Base-by-base conservation (phyloP, 2,797 vertebrate genomes). In the Manis javanica region DNA sequence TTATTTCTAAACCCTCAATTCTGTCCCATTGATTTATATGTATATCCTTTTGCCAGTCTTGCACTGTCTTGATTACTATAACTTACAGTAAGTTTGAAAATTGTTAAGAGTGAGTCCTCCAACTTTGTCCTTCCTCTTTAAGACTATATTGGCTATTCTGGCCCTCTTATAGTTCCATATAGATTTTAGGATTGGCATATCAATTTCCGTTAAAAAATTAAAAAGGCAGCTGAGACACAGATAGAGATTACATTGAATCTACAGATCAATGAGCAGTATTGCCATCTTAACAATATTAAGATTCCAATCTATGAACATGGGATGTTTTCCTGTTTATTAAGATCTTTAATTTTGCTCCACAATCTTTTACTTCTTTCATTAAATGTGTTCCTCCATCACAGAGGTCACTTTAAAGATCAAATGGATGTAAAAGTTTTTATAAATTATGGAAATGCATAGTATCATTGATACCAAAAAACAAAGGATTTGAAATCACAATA, bases 401-500 rank as follows among this genome's bases (percentile, higher is more conserved):
- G 23, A 7, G 64, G 46, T 46, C 49, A 68, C 57, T 77, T 66
- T 68, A 64, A 85, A 77, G 18, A 63, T 88, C 29, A 81, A 81
- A 24, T 29, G 11, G 55, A 42, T 72, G 78, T 31, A 57, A 61
- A 82, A 7, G 4, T 86, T 78, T 59, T 74, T 69, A 86, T 37
- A 86, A 49, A 68, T 12, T 75, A 75, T 59, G 51, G 21, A 79
- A 87, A 87, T 69, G 59, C 7, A 66, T 21, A 31, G 18, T 37
- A 29, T 61, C 74, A 31, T 26, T 79, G 39, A 55, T 19, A 42
- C 21, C 7, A 53, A 86, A 69, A 78, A 91, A 91, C 59, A 88
- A 87, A 75, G 46, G n/a, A 82, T 15, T 16, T 72, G 77, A 72
- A 93, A 88, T 88, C 66, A 87, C 34, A 88, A 69, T 23, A 81